Conservation (phyloP, 2,797 vertebrate genomes). For the Sebastolobus altivelis region DNA sequence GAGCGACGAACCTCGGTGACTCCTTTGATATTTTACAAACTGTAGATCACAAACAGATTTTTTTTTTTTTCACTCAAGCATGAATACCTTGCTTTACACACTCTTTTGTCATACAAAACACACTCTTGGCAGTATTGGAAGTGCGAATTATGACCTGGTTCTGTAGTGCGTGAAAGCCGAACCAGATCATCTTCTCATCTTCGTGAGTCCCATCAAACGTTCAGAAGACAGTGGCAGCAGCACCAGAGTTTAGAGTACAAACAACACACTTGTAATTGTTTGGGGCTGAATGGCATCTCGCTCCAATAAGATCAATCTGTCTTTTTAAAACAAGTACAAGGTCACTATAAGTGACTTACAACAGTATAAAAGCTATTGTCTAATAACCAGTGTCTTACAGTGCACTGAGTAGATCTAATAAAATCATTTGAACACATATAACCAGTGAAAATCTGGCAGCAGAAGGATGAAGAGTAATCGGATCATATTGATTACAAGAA, state of each 20-base stretch:
- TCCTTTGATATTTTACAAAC: slow-evolving; percentile 78
- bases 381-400: slow-evolving; percentile 78
- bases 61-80: slow-evolving; percentile 46
- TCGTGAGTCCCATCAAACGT: slow-evolving; percentile 55
- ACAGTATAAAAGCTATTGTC: slow-evolving; percentile 79
- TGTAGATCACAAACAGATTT: slow-evolving; percentile 64
- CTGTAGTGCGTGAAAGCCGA: slow-evolving; percentile 49
- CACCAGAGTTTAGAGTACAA: slow-evolving; percentile 77
- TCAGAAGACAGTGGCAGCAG: slow-evolving; percentile 77
- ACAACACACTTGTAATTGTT: slow-evolving; percentile 65
- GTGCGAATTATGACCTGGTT: slow-evolving; percentile 76
- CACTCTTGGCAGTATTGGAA: slow-evolving; percentile 82
- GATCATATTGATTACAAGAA: slow-evolving; percentile 79
- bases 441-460: slow-evolving; percentile 81
- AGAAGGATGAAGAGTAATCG: slow-evolving; percentile 78
- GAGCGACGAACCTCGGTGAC: slow-evolving; percentile 37
- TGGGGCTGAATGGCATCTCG: slow-evolving; percentile 71
- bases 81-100: slow-evolving; percentile 69
- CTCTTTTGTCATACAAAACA: slow-evolving; percentile 74
- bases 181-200: slow-evolving; percentile 68
- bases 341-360: slow-evolving; percentile 74
- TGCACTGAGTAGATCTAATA: slow-evolving; percentile 77
- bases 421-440: slow-evolving; percentile 76
- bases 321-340: slow-evolving; percentile 68
- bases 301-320: slow-evolving; percentile 59